Conservation (phyloP, 92 coral and sea anemone genomes). For the Hydrozoanthus gracilis region DNA sequence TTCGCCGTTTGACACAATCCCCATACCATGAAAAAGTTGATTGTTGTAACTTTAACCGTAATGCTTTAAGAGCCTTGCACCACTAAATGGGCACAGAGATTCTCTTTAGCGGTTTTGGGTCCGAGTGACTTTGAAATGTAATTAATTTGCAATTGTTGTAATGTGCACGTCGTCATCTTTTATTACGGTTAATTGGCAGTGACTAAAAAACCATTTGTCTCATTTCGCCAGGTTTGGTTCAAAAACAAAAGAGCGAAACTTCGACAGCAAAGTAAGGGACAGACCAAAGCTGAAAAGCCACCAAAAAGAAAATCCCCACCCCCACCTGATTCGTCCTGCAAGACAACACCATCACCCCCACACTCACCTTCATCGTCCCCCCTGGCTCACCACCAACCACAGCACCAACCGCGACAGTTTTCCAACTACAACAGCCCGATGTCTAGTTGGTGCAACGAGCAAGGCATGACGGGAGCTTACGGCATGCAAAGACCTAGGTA, state of each 20-base stretch:
- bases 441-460: slow-evolving; percentile 47
- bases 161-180: too few relatives aligned
- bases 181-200: background rate
- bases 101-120: too few relatives aligned
- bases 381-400: slow-evolving; percentile 30
- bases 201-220: background rate
- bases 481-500: slow-evolving; percentile 46
- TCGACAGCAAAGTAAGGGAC: slow-evolving; percentile 89
- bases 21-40: too few relatives aligned
- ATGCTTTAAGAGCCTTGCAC: too few relatives aligned
- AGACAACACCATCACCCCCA: slow-evolving; percentile 48
- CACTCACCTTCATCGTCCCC: slow-evolving; percentile 44
- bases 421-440: slow-evolving; percentile 37
- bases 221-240: slow-evolving; percentile 83
- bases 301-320: slow-evolving; percentile 82
- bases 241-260: slow-evolving; percentile 95
- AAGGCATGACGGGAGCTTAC: slow-evolving; percentile 45
- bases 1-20: too few relatives aligned
- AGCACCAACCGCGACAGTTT: slow-evolving; percentile 40
- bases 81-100: too few relatives aligned
- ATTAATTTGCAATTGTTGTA: too few relatives aligned
- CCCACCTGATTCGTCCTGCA: slow-evolving; percentile 55
- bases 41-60: too few relatives aligned
- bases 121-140: too few relatives aligned
- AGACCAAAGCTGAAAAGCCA: slow-evolving; percentile 78